phyloP scores from a whole-genome alignment of 2,797 vertebrate species.

The Chelon labrosus region DNA sequence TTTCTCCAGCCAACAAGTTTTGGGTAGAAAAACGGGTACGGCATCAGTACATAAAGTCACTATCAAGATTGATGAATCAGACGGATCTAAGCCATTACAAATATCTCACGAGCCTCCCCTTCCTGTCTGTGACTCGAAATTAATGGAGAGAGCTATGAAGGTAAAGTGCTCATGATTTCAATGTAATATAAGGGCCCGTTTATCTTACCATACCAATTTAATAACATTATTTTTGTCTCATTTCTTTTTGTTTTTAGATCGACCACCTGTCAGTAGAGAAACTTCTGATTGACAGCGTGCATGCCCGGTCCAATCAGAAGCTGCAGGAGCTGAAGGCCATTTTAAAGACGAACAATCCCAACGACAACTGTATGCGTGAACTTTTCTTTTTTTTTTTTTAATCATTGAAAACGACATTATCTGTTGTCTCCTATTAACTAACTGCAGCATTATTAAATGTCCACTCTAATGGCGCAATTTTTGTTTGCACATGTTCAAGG shows the following conservation, averaged over 20 bases:
- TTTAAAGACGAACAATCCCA: conserved; percentile 92
- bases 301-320: conserved; percentile 97
- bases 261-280: conserved; percentile 99
- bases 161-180: conserved; percentile 68
- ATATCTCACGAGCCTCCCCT: conserved; percentile 98
- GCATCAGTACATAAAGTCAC: conserved; percentile 97
- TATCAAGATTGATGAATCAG: conserved; percentile 96
- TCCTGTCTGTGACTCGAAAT: conserved; percentile 94
- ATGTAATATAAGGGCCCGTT: neutral
- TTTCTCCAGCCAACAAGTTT: conserved; percentile 91
- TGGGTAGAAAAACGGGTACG: conserved; percentile 96
- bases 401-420: neutral
- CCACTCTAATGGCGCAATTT: too few relatives aligned
- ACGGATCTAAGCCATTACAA: conserved; percentile 97
- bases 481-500: neutral
- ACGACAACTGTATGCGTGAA: conserved; percentile 92
- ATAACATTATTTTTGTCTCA: neutral
- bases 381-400: neutral
- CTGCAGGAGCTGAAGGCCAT: conserved; percentile 97
- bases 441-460: neutral
- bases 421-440: neutral
- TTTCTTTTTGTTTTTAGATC: conserved; percentile 83
- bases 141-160: conserved; percentile 98
- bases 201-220: neutral
- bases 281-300: conserved; percentile 97